Conservation (phyloP, 2,113 vertebrate species). For the Scomber japonicus region DNA sequence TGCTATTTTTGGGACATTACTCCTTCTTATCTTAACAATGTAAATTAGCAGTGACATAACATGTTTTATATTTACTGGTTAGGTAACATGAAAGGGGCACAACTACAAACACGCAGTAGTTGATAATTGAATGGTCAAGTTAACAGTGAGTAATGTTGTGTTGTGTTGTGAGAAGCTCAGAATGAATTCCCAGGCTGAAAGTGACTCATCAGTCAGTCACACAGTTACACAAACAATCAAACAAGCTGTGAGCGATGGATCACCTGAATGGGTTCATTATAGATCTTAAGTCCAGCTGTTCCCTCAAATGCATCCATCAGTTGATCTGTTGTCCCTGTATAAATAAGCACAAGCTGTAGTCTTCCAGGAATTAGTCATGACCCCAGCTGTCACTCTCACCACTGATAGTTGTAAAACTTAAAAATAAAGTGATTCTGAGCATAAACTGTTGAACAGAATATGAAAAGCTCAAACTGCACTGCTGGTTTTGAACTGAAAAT, state of each 20-base stretch:
- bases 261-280: background rate
- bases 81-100: background rate
- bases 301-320: background rate
- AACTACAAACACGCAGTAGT: background rate
- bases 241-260: background rate
- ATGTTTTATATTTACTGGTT: background rate
- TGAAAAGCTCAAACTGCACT: too few species aligned
- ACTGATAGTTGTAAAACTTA: background rate
- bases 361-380: background rate
- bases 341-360: background rate
- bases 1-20: background rate
- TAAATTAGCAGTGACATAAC: background rate
- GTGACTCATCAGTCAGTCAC: too few species aligned
- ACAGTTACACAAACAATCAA: background rate
- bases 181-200: background rate
- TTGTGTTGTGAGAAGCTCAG: background rate
- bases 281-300: background rate
- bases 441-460: too few species aligned
- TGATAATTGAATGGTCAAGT: too few species aligned
- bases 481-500: too few species aligned
- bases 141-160: background rate
- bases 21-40: background rate
- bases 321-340: background rate
- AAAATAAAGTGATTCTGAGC: too few species aligned
- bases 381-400: background rate